These are phyloP conservation scores for Scomber scombrus DNA, from an alignment of 2,113 vertebrate genomes.

Conservation along the genomic window DNA sequence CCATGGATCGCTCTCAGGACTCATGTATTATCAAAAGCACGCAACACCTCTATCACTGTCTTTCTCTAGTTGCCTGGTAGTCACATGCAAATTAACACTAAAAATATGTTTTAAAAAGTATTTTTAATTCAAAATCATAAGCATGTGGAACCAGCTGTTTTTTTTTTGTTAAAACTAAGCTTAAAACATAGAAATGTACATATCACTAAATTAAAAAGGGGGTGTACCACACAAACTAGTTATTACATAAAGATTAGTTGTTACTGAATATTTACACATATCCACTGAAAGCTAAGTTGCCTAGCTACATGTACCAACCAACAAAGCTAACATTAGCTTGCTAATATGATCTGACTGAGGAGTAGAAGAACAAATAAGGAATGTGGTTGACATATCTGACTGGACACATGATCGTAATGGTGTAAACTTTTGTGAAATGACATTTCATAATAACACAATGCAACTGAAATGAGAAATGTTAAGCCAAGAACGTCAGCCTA, in stretches of 20 bases:
- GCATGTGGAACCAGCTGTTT: neutral
- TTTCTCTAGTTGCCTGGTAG: conserved; percentile 31
- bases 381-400: neutral
- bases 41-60: conserved; percentile 49
- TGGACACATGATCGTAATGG: neutral
- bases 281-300: neutral
- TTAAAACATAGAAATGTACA: neutral
- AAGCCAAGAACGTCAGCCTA: no score
- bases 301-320: neutral
- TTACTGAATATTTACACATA: neutral
- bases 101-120: neutral
- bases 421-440: no score
- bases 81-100: conserved; percentile 23
- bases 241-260: neutral
- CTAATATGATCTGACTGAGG: neutral
- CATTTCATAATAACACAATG: no score
- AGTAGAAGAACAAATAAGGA: neutral
- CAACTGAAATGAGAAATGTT: no score
- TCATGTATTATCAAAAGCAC: conserved; percentile 77
- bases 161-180: neutral
- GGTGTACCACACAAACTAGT: neutral
- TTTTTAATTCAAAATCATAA: neutral
- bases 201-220: neutral
- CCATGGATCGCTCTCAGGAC: conserved; percentile 78
- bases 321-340: neutral